A percentile compares a stretch with the other conserved stretches of the same genome.
Evolutionary conservation across 1,140 invertebrate species (phyloP).

Genomic region (Calycopis cecrops): DNA sequence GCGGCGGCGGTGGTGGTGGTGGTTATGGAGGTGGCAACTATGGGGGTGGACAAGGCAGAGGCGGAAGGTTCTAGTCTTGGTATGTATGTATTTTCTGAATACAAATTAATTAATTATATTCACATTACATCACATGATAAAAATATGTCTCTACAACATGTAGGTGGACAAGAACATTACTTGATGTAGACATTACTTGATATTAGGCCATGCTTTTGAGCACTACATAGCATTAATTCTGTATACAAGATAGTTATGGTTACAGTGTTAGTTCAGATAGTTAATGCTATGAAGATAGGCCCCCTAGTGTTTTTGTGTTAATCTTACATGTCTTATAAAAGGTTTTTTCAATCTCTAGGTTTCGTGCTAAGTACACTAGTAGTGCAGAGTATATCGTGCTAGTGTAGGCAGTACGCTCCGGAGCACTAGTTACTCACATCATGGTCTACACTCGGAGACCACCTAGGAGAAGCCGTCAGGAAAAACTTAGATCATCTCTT

Average conservation of each 20-base stretch:
- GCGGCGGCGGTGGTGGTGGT: constrained; percentile 47
- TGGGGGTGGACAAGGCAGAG: constrained; percentile 47
- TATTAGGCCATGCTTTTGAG: constrained; percentile 20
- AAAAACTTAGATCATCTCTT: constrained; percentile 58
- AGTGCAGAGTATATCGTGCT: constrained; percentile 70
- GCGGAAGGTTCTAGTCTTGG: constrained; percentile 54
- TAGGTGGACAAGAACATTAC: constrained; percentile 19
- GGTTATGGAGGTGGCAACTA: constrained; percentile 49
- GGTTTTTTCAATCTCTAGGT: constrained; percentile 75
- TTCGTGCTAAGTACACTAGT: constrained; percentile 75
- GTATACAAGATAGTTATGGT: background rate
- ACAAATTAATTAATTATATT: constrained; percentile 28
- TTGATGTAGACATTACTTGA: constrained; percentile 16
- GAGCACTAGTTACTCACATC: constrained; percentile 69
- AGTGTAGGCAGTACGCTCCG: constrained; percentile 74
- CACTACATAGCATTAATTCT: constrained; percentile 22
- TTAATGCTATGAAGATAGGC: constrained; percentile 43
- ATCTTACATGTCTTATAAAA: constrained; percentile 55
- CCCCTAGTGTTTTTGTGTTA: constrained; percentile 36
- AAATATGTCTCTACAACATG: constrained; percentile 12
- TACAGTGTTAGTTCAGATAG: constrained; percentile 10
- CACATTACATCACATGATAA: constrained; percentile 14
- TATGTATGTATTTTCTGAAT: constrained; percentile 39
- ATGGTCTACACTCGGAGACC: constrained; percentile 65
- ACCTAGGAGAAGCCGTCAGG: constrained; percentile 70